A percentile compares a stretch with the other conserved stretches of the same genome.
Conservation (phyloP, 2,113 vertebrate species). For the Carassius gibelio region DNA sequence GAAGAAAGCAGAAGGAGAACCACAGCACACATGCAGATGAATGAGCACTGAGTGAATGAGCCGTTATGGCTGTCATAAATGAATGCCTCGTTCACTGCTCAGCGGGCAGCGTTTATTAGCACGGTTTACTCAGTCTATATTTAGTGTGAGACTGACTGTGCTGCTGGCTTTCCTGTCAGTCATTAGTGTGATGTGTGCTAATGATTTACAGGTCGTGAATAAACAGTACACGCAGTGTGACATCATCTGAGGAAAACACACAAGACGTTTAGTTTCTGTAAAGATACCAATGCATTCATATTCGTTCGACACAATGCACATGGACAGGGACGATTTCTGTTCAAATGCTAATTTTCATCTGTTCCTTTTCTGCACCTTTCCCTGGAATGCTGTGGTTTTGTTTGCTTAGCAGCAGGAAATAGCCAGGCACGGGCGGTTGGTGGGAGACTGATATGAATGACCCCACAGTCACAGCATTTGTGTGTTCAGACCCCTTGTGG, state of each 20-base stretch:
- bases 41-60: neutral
- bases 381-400: neutral
- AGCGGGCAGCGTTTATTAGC: slow-evolving; percentile 16
- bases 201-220: neutral
- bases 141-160: slow-evolving; percentile 23
- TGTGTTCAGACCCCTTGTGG: slow-evolving; percentile 36
- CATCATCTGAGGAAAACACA: neutral
- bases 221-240: neutral
- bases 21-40: neutral
- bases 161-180: neutral
- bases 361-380: neutral
- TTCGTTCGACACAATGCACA: neutral
- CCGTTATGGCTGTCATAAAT: neutral
- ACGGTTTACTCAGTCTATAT: slow-evolving; percentile 1
- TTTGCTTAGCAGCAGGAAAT: slow-evolving; percentile 35
- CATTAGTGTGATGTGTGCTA: neutral
- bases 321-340: neutral
- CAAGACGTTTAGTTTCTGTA: neutral
- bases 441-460: slow-evolving; percentile 35
- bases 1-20: neutral
- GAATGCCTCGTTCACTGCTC: slow-evolving; percentile 43
- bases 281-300: neutral
- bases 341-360: neutral
- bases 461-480: slow-evolving; percentile 25
- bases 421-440: slow-evolving; percentile 19